These are phyloP conservation scores for Anastrepha ludens DNA, from an alignment of 1,140 invertebrate species.

Conservation along the genomic window DNA sequence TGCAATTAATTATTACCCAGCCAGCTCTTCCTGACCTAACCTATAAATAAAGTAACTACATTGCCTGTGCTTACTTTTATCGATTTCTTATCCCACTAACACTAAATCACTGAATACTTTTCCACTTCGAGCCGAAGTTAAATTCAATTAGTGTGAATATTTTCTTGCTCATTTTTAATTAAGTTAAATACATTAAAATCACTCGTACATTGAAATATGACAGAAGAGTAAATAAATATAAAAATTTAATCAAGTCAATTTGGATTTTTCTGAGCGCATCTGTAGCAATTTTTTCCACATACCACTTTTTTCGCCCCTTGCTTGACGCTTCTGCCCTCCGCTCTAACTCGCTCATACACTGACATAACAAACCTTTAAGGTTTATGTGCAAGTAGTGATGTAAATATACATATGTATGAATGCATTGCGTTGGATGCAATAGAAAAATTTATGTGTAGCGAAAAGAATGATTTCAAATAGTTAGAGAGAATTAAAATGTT, in stretches of 20 bases:
- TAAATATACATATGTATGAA: not conserved
- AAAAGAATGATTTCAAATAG: not conserved
- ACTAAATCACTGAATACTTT: no score
- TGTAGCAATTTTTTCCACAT: slow-evolving; percentile 18
- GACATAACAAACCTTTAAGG: not conserved
- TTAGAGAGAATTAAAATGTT: slow-evolving; percentile 34
- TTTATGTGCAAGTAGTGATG: no score
- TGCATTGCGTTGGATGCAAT: slow-evolving; percentile 36
- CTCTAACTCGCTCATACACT: not conserved
- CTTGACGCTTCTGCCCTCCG: not conserved
- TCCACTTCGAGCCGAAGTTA: no score
- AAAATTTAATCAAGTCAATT: slow-evolving; percentile 33
- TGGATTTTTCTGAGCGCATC: not conserved
- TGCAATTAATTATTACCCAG: no score
- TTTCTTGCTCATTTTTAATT: not conserved
- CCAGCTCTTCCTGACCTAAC: no score
- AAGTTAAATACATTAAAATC: not conserved
- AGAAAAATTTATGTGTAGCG: slow-evolving; percentile 23
- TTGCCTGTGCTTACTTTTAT: no score
- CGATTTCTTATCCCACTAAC: no score
- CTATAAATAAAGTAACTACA: no score
- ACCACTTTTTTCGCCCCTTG: not conserved
- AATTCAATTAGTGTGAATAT: not conserved
- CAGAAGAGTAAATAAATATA: not conserved
- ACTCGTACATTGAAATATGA: not conserved